Evolutionary conservation across 2,888 invertebrate species (phyloP), one percentile per base, ranked within the genome.

Genomic region (Fragum whitleyi): DNA sequence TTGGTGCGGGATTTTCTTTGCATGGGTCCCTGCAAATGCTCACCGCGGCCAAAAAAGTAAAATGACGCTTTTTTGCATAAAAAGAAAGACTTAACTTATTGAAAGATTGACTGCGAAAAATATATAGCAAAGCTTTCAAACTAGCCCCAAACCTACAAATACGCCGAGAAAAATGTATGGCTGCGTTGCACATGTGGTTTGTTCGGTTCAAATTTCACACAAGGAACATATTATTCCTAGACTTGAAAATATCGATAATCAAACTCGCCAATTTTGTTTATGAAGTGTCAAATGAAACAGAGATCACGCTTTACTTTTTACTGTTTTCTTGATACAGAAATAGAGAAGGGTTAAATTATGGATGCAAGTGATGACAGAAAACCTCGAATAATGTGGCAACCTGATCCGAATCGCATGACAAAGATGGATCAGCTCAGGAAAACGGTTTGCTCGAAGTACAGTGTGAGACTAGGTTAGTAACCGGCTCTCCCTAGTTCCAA

Each of bases 391-490:
- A 89, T 93, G 89, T 93, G 93, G 93, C 80, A 79, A 75, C 92
- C 93, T 16, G 82, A 88, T 47, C 68, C 61, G 19, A 74, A 74
- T 6, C 73, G 84, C 72, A 61, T 39, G 36, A 93, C 93, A 39
- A 91, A 92, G 74, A 90, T 92, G 88, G 91, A 92, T 79, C 57
- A 72, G 42, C 91, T 93, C 14, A 83, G 92, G 70, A 79, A 90
- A 23, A 70, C 70, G 23, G 91, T 94, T 28, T 92, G 92, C 74
- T 59, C 87, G 21, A 92, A 92, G 83, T 92, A 89, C 79, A 79
- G 80, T 16, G 80, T 90, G 1, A 77, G 88, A 36, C 83, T 94
- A 19, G 87, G 93, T 94, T 85, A 86, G 77, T 61, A 14, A 7
- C 62, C 23, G 57, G n/a, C 23, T 5, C 14, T 5, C 9, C 3